Base-by-base conservation (phyloP, 2,888 invertebrate genomes). In the Leptinotarsa juncta region DNA sequence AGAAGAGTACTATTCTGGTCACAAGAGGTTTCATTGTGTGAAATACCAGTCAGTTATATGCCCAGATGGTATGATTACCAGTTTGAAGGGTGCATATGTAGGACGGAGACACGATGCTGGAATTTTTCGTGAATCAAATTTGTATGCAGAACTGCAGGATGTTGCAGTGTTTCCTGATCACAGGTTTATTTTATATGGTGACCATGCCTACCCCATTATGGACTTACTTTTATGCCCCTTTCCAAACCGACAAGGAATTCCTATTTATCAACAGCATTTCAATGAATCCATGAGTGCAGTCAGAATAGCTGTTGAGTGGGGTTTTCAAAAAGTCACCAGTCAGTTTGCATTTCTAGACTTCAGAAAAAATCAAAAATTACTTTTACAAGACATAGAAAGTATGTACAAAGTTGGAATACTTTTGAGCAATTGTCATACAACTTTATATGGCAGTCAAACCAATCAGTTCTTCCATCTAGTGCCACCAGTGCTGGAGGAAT, bases 31-130 rank as follows among this genome's bases (percentile, higher is more conserved):
- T n/a, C 70, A 70, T 60, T 70, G 60, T 48, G 32, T 70, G 5
- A 70, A 70, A 70, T 70, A 70, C 16, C 70, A 60, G 48, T 70
- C 62, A 42, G 48, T 57, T 70, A 16, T 81, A 51, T 73, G 74
- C 70, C 80, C 80, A 48, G 79, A 81, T 77, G 80, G 80, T 23
- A 77, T 80, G 57, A 73, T 77, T 53, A 67, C 70, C 20, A 79
- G 75, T 53, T 48, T 77, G 16, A 75, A 67, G 23, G 81, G 78
- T 42, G 65, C 78, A 49, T 78, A 65, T 70, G 23, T 57, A 16
- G 78, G 79, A 18, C 50, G 80, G 23, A 72, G 80, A 20, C 78
- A 81, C 77, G 78, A 80, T 77, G 80, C 79, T 23, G 77, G 74
- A 15, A 69, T 69, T 69, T 57, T 69, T 20, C 23, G 57, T 16